phyloP scores from a whole-genome alignment of 1,140 invertebrate species.

The Drosophila sp. region DNA sequence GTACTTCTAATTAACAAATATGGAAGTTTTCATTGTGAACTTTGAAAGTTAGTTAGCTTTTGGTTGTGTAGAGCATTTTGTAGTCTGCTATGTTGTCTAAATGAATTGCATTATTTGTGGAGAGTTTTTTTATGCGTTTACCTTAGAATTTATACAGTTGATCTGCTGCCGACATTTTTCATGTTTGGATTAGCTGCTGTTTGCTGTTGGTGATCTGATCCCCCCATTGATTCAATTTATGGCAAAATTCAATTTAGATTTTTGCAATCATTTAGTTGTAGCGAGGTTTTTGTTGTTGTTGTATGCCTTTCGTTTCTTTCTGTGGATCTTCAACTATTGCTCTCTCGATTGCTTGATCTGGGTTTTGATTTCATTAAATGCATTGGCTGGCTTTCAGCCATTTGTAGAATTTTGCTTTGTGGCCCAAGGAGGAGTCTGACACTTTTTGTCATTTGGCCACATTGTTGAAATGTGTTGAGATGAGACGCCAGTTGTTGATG shows the following conservation, averaged over 20 bases:
- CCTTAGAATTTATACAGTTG: slow-evolving; percentile 71
- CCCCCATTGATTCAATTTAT: slow-evolving; percentile 65
- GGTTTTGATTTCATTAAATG: slow-evolving; percentile 74
- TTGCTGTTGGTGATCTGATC: slow-evolving; percentile 22
- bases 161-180: slow-evolving; percentile 59
- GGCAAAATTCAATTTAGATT: slow-evolving; percentile 80
- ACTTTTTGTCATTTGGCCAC: slow-evolving; percentile 50
- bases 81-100: slow-evolving; percentile 5
- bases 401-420: slow-evolving; percentile 47
- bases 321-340: not conserved
- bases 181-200: slow-evolving; percentile 68
- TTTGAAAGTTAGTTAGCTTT: too few species aligned
- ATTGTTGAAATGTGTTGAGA: slow-evolving; percentile 62
- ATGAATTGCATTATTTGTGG: slow-evolving; percentile 26
- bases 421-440: slow-evolving; percentile 11
- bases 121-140: slow-evolving; percentile 57
- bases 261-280: slow-evolving; percentile 78
- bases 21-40: too few species aligned
- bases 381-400: slow-evolving; percentile 52
- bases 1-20: too few species aligned
- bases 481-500: slow-evolving; percentile 51
- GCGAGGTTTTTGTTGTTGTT: slow-evolving; percentile 1
- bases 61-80: slow-evolving; percentile 10
- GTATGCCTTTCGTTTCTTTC: not conserved
- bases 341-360: slow-evolving; percentile 45